phyloP scores from a whole-genome alignment of 2,888 invertebrate genomes.

The Thalpophila matura region DNA sequence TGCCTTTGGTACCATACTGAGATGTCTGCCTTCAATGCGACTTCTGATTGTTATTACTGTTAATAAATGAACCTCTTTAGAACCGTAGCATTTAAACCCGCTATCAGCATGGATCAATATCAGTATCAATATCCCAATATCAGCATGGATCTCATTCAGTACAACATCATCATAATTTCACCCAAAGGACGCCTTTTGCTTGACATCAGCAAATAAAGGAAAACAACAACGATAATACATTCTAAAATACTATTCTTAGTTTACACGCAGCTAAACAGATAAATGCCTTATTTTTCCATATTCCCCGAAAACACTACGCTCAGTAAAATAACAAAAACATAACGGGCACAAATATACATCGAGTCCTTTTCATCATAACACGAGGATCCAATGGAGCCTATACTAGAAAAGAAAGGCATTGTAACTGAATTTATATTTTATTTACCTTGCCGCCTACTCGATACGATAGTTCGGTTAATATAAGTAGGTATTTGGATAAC shows the following conservation, averaged over 20 bases:
- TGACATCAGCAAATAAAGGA: not conserved
- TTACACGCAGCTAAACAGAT: slow-evolving; percentile 17
- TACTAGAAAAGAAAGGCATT: slow-evolving; percentile 41
- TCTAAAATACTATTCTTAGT: not conserved
- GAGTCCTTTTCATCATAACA: slow-evolving; percentile 38
- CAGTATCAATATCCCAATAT: not conserved
- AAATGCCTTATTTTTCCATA: slow-evolving; percentile 22
- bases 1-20: no score
- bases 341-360: slow-evolving; percentile 25
- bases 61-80: no score
- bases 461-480: slow-evolving; percentile 59
- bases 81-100: no score
- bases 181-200: no score
- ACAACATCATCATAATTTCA: no score
- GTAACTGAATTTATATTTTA: slow-evolving; percentile 62
- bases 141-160: no score
- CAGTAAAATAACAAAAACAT: slow-evolving; percentile 11
- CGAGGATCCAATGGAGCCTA: slow-evolving; percentile 33
- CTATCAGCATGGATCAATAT: no score
- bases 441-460: slow-evolving; percentile 54
- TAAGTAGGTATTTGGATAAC: slow-evolving; percentile 60
- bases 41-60: no score
- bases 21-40: no score
- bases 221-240: not conserved
- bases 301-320: slow-evolving; percentile 25